Conservation (phyloP, 2,113 vertebrate species). For the Saiga tatarica region DNA sequence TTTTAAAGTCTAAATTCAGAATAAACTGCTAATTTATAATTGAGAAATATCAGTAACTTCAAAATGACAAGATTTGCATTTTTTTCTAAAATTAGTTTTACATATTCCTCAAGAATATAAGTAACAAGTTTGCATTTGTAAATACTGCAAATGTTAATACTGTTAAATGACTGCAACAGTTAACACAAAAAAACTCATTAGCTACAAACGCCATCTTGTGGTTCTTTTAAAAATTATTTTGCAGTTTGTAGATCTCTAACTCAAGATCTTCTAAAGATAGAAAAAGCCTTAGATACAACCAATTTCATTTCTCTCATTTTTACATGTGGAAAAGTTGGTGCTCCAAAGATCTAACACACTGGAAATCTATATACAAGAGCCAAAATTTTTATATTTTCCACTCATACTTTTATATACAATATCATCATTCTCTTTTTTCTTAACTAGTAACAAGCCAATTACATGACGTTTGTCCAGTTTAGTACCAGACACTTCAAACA, state of each 20-base stretch:
- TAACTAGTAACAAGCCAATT: not conserved
- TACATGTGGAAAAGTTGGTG: not conserved
- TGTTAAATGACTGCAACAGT: not conserved
- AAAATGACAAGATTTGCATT: conserved; percentile 24
- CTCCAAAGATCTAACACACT: not conserved
- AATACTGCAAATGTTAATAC: not conserved
- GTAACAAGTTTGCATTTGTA: not conserved
- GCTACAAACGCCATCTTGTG: conserved; percentile 72
- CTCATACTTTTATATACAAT: not conserved
- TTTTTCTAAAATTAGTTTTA: conserved; percentile 26
- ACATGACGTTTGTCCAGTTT: not conserved
- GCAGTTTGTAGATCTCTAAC: not conserved
- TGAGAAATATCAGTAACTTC: conserved; percentile 3
- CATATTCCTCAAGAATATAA: not conserved
- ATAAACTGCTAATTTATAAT: not conserved
- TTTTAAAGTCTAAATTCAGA: not conserved
- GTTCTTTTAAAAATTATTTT: conserved; percentile 50
- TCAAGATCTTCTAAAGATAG: not conserved
- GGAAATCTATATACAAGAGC: not conserved
- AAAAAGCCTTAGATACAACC: not conserved
- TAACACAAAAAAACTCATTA: conserved; percentile 31
- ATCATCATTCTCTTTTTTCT: not conserved
- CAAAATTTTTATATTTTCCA: not conserved
- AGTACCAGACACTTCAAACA: not conserved
- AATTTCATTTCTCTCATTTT: not conserved